Evolutionary conservation across 1,140 invertebrate species (phyloP).

Genomic region (Parapsyche elsis): DNA sequence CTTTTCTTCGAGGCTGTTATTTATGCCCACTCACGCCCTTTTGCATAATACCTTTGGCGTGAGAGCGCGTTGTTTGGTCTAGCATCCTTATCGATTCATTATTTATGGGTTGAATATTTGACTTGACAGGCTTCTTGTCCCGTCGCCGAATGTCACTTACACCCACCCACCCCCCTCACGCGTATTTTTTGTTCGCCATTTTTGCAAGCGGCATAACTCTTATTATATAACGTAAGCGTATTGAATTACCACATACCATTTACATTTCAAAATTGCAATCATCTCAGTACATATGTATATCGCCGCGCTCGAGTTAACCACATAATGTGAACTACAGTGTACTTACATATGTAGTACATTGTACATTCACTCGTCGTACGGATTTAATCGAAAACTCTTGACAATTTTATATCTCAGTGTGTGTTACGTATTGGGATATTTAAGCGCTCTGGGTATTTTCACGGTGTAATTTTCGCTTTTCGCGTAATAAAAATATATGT

Average conservation of each 20-base stretch:
- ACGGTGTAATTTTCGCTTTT: conserved; percentile 15
- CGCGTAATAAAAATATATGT: conserved; percentile 25
- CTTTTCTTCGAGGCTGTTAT: conserved; percentile 30
- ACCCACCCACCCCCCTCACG: conserved; percentile 20
- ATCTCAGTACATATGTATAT: no score
- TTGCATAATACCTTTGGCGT: conserved; percentile 42
- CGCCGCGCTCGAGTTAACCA: no score
- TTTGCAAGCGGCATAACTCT: no score
- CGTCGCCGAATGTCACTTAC: conserved; percentile 36
- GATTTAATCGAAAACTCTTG: not conserved
- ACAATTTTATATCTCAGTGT: not conserved
- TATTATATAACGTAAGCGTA: no score
- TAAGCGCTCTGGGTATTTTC: not conserved
- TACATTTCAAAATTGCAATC: no score
- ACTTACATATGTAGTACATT: no score
- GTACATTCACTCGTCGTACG: not conserved
- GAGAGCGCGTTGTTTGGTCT: conserved; percentile 40
- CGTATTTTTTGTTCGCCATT: not conserved
- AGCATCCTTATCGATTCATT: conserved; percentile 44
- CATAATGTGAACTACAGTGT: no score
- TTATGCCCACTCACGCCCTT: conserved; percentile 43
- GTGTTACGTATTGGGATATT: not conserved
- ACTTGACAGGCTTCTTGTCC: conserved; percentile 41
- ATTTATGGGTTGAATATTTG: conserved; percentile 47
- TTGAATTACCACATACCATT: no score